Conservation (phyloP, 92 coral and sea anemone species). For the Metridium senile region DNA sequence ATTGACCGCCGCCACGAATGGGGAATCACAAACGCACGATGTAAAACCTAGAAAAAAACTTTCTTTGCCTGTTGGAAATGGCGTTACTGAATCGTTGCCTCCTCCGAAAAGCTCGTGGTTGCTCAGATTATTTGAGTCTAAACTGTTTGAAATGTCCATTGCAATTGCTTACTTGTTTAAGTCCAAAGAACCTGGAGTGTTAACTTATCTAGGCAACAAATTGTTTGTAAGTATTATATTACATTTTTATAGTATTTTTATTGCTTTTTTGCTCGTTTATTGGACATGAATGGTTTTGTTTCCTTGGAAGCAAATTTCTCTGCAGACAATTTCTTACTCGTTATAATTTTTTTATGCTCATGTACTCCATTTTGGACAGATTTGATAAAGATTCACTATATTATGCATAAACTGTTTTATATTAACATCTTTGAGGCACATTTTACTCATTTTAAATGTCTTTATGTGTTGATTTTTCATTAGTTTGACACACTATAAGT, state of each 20-base stretch:
- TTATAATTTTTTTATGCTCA: no score
- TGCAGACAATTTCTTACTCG: no score
- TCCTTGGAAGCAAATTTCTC: no score
- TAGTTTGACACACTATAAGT: no score
- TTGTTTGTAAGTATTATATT: conserved; percentile 83
- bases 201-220: conserved; percentile 95
- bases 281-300: no score
- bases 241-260: background rate
- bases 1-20: no score
- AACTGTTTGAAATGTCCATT: conserved; percentile 96
- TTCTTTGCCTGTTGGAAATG: conserved; percentile 29
- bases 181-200: conserved; percentile 96
- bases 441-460: no score
- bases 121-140: conserved; percentile 90
- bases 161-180: conserved; percentile 96
- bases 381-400: no score
- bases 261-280: background rate
- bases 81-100: conserved; percentile 46
- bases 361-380: no score
- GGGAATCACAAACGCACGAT: conserved; percentile 8
- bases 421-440: no score
- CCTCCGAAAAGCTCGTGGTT: conserved; percentile 94
- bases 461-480: no score
- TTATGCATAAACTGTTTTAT: no score
- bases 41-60: conserved; percentile 36